Evolutionary conservation across 2,797 vertebrate species (phyloP).

Genomic region (Lemur catta): DNA sequence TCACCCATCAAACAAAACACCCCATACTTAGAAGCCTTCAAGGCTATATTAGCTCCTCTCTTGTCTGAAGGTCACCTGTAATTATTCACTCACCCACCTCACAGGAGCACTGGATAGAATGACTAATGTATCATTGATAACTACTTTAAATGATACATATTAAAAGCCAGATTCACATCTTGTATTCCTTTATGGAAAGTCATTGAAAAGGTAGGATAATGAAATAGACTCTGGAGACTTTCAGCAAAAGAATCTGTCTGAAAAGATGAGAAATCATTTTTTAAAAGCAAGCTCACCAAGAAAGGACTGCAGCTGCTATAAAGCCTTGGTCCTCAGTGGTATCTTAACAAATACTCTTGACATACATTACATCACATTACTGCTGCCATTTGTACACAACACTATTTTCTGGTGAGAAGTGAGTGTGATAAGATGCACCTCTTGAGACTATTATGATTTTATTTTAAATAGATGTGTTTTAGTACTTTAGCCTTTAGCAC

Average conservation of each 20-base stretch:
- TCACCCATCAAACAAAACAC: slow-evolving; percentile 51
- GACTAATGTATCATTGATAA: slow-evolving; percentile 67
- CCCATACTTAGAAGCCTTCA: slow-evolving; percentile 46
- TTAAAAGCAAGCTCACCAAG: slow-evolving; percentile 30
- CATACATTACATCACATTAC: background rate
- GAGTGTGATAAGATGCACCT: slow-evolving; percentile 12
- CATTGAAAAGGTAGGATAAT: slow-evolving; percentile 59
- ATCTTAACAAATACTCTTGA: background rate
- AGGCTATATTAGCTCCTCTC: slow-evolving; percentile 47
- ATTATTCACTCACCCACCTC: slow-evolving; percentile 64
- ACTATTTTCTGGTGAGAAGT: slow-evolving; percentile 37
- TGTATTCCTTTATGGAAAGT: slow-evolving; percentile 66
- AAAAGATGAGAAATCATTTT: slow-evolving; percentile 58
- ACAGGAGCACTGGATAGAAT: slow-evolving; percentile 23
- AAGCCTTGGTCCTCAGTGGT: background rate
- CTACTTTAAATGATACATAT: slow-evolving; percentile 59
- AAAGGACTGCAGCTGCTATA: background rate
- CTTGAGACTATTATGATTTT: slow-evolving; percentile 45
- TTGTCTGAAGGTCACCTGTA: slow-evolving; percentile 69
- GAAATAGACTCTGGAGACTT: slow-evolving; percentile 60
- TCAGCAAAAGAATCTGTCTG: slow-evolving; percentile 19
- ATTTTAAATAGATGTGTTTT: slow-evolving; percentile 58
- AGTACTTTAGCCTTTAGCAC: background rate
- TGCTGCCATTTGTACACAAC: background rate
- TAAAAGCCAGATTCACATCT: slow-evolving; percentile 62